Conservation (phyloP, 37 sponge, comb jelly and placozoan genomes). For the Oopsacas minuta region DNA sequence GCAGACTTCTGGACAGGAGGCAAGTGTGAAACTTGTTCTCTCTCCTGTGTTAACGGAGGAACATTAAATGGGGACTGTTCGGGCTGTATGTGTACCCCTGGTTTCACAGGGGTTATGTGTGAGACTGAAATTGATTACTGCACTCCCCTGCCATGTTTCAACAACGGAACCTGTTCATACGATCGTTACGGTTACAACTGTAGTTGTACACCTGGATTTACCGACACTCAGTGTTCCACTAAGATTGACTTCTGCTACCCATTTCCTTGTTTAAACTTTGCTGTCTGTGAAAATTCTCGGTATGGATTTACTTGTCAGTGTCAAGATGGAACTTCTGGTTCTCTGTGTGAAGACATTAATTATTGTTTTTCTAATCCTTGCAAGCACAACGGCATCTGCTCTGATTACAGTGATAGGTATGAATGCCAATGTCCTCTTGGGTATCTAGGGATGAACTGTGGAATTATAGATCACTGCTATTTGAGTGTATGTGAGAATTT, state of each 20-base stretch:
- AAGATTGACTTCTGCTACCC: slow-evolving; percentile 12
- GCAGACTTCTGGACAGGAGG: not conserved
- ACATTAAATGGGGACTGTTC: not conserved
- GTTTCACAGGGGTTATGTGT: not conserved
- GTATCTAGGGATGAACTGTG: not conserved
- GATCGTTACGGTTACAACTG: not conserved
- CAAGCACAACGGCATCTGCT: not conserved
- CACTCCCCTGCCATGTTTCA: not conserved
- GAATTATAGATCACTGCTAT: not conserved
- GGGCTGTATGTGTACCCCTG: not conserved
- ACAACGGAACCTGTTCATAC: not conserved
- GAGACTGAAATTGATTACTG: not conserved
- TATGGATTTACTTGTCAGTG: not conserved
- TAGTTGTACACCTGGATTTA: not conserved
- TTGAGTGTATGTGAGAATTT: not conserved
- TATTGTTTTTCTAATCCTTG: not conserved
- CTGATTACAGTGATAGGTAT: not conserved
- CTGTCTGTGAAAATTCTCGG: not conserved
- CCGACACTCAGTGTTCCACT: not conserved
- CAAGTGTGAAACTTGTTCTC: not conserved
- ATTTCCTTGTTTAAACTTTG: not conserved
- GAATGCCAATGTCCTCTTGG: not conserved
- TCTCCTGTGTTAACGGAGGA: not conserved
- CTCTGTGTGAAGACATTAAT: not conserved
- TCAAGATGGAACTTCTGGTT: not conserved